Conservation (phyloP, 2,888 invertebrate genomes). For the Polymixis lichenea region DNA sequence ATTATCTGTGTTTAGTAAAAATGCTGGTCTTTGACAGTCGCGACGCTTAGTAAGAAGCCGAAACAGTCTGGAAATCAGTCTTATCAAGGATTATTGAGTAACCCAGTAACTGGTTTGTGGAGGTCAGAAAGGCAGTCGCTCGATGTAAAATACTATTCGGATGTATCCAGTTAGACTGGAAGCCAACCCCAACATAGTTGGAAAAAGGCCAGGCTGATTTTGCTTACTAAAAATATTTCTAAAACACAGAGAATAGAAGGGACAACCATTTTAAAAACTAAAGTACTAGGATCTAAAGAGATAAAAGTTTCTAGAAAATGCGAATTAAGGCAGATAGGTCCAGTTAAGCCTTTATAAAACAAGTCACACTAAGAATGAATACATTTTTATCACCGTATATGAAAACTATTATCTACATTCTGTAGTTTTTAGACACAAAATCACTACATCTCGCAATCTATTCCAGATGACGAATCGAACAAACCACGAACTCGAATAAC, state of each 20-base stretch:
- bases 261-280: neutral
- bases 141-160: neutral
- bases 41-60: neutral
- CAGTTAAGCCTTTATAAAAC: neutral
- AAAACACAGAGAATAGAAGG: neutral
- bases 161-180: neutral
- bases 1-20: neutral
- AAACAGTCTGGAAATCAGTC: neutral
- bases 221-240: neutral
- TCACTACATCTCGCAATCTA: neutral
- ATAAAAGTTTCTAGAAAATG: neutral
- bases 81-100: neutral
- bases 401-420: neutral
- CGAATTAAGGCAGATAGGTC: neutral
- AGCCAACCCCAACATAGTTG: neutral
- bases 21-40: neutral
- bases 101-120: neutral
- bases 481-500: slow-evolving; percentile 30
- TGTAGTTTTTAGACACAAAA: slow-evolving; percentile 1
- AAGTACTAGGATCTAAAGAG: neutral
- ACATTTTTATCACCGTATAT: neutral
- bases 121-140: too few species aligned
- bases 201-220: neutral
- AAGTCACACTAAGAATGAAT: too few species aligned
- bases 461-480: slow-evolving; percentile 40